phyloP scores from a whole-genome alignment of 2,888 invertebrate genomes.

The Scaeva pyrastri region DNA sequence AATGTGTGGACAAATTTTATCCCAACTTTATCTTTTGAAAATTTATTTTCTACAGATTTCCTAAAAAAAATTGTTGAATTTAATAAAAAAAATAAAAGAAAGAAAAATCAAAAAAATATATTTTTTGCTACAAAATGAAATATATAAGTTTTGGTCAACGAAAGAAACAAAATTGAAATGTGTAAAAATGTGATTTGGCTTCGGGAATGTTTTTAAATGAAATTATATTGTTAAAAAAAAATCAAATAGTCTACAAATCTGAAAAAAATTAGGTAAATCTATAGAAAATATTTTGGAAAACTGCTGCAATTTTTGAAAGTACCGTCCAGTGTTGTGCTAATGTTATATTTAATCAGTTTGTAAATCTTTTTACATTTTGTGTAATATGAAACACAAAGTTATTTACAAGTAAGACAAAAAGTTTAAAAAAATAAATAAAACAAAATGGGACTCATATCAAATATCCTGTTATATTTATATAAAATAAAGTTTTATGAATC shows the following conservation, averaged over 20 bases:
- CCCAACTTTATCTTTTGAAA: conserved; percentile 20
- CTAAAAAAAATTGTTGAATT: conserved; percentile 53
- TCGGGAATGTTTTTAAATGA: conserved; percentile 27
- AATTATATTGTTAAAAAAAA: conserved; percentile 44
- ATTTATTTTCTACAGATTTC: conserved; percentile 61
- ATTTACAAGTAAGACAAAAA: conserved; percentile 41
- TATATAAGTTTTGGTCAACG: conserved; percentile 60
- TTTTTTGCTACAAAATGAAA: conserved; percentile 59
- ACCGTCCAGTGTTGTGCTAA: conserved; percentile 70
- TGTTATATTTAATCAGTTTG: conserved; percentile 45
- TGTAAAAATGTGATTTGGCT: conserved; percentile 51
- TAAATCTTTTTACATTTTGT: conserved; percentile 27
- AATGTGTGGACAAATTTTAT: conserved; percentile 60
- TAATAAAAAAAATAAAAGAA: not conserved
- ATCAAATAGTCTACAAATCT: conserved; percentile 31
- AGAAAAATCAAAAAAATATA: conserved; percentile 34
- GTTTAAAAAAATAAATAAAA: conserved; percentile 37
- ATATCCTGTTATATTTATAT: conserved; percentile 19
- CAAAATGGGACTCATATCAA: conserved; percentile 58
- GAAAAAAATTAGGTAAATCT: conserved; percentile 65
- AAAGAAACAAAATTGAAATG: conserved; percentile 34
- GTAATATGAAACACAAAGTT: conserved; percentile 17
- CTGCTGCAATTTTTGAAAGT: conserved; percentile 48
- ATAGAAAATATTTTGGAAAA: conserved; percentile 69
- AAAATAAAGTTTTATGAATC: conserved; percentile 10